phyloP scores from a whole-genome alignment of 2,888 invertebrate genomes.

The Biston stratarius region DNA sequence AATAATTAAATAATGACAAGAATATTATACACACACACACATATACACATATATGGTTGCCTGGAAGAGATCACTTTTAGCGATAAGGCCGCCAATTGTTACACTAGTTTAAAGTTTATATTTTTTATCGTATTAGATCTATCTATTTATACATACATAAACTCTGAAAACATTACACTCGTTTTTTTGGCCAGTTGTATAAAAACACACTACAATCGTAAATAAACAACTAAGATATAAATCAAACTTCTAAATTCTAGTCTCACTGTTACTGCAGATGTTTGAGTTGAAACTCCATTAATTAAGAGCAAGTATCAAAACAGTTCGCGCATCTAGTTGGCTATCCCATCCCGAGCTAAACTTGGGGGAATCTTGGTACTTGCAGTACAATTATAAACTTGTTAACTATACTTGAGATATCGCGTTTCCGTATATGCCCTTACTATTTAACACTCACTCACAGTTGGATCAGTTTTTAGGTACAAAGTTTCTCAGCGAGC shows the following conservation, averaged over 20 bases:
- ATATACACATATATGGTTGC: too few relatives aligned
- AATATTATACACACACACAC: too few relatives aligned
- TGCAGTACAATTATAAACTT: constrained; percentile 52
- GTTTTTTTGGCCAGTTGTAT: too few relatives aligned
- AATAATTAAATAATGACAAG: too few relatives aligned
- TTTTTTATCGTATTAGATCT: too few relatives aligned
- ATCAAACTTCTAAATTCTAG: constrained; percentile 19
- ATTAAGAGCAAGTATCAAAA: constrained; percentile 41
- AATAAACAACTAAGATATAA: not conserved
- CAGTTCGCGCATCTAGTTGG: constrained; percentile 35
- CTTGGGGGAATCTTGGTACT: constrained; percentile 38
- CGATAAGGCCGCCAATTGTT: too few relatives aligned
- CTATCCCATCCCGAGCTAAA: constrained; percentile 29
- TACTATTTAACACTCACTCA: not conserved
- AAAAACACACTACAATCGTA: too few relatives aligned
- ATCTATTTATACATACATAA: too few relatives aligned
- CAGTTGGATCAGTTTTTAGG: not conserved
- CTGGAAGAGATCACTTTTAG: too few relatives aligned
- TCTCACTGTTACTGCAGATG: constrained; percentile 20
- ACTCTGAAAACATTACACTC: too few relatives aligned
- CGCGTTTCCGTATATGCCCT: not conserved
- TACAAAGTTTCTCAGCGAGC: too few relatives aligned
- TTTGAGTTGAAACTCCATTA: constrained; percentile 35
- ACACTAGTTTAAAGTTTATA: too few relatives aligned
- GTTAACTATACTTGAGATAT: constrained; percentile 41